Evolutionary conservation across 1,140 invertebrate genomes (phyloP).

Genomic region (Aphidius gifuensis): DNA sequence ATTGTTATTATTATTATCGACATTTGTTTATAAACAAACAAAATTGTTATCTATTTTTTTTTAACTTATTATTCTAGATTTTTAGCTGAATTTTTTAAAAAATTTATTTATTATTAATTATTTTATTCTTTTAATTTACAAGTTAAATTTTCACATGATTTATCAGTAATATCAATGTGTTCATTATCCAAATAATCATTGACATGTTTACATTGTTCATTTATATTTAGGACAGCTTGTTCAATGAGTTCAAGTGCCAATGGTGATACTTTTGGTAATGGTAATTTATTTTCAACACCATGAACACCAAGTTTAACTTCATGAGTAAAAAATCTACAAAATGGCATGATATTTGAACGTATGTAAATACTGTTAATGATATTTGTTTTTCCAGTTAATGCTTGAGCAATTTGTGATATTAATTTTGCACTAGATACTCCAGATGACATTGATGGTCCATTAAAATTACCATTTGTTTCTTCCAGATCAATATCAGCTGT

Average conservation of each 20-base stretch:
- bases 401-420: conserved; percentile 34
- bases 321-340: conserved; percentile 40
- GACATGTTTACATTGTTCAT: conserved; percentile 33
- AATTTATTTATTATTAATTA: no score
- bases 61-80: no score
- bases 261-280: conserved; percentile 37
- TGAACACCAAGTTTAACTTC: conserved; percentile 38
- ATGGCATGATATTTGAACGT: conserved; percentile 38
- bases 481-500: conserved; percentile 28
- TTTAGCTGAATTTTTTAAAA: no score
- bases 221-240: conserved; percentile 36
- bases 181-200: neutral
- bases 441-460: conserved; percentile 31
- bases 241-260: conserved; percentile 35
- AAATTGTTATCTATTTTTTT: no score
- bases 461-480: conserved; percentile 12
- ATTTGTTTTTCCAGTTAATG: conserved; percentile 30
- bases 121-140: no score
- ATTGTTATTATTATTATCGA: no score
- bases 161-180: no score
- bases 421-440: conserved; percentile 40
- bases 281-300: conserved; percentile 37
- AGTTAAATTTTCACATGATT: no score
- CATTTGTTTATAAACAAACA: no score
- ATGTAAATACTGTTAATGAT: conserved; percentile 37